These are phyloP conservation scores for Centruroides vittatus DNA, from an alignment of 1,140 invertebrate genomes.

Conservation along the genomic window DNA sequence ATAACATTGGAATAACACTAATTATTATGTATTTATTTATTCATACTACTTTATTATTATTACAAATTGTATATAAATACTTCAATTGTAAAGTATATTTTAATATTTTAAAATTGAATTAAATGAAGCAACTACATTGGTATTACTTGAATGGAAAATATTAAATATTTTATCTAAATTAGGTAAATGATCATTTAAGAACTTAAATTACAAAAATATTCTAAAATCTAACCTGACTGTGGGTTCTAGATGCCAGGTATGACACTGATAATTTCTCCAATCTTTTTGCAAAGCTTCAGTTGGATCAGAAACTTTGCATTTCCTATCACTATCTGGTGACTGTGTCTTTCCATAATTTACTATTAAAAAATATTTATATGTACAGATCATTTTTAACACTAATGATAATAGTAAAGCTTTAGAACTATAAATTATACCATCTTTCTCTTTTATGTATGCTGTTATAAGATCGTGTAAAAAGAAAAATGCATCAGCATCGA, in stretches of 20 bases:
- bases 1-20: too few relatives aligned
- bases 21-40: too few relatives aligned
- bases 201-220: too few relatives aligned
- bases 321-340: slow-evolving; percentile 27
- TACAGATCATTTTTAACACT: slow-evolving; percentile 22
- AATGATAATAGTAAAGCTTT: not conserved
- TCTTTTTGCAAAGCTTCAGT: slow-evolving; percentile 51
- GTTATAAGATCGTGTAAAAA: slow-evolving; percentile 94
- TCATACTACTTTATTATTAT: too few relatives aligned
- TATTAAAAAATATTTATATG: slow-evolving; percentile 1
- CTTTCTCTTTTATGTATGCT: slow-evolving; percentile 85
- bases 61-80: too few relatives aligned
- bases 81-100: too few relatives aligned
- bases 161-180: too few relatives aligned
- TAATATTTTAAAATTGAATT: too few relatives aligned
- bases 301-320: slow-evolving; percentile 25
- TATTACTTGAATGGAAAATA: too few relatives aligned
- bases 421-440: slow-evolving; percentile 38
- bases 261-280: slow-evolving; percentile 83
- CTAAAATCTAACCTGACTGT: slow-evolving; percentile 61
- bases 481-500: slow-evolving; percentile 94
- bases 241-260: slow-evolving; percentile 95
- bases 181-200: too few relatives aligned
- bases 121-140: too few relatives aligned
- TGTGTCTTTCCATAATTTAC: slow-evolving; percentile 18